A percentile compares a stretch with the other conserved stretches of the same genome.
phyloP scores from a whole-genome alignment of 2,888 invertebrate genomes.

The Meganola albula region DNA sequence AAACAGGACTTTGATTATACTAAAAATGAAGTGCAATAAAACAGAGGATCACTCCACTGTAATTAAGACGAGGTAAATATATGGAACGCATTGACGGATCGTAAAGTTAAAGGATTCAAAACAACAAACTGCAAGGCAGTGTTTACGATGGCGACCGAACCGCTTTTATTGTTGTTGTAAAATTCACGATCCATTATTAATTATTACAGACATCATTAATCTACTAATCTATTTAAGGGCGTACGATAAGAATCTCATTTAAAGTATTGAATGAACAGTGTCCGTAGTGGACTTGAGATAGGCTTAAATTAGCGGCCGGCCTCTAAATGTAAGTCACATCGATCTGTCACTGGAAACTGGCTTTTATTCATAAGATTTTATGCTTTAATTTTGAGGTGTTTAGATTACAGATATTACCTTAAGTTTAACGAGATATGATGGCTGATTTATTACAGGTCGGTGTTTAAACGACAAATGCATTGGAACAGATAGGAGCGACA shows the following conservation, averaged over 20 bases:
- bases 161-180: slow-evolving; percentile 76
- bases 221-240: slow-evolving; percentile 78
- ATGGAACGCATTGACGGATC: slow-evolving; percentile 72
- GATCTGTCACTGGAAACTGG: slow-evolving; percentile 13
- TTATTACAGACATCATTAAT: slow-evolving; percentile 78
- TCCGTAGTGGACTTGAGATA: slow-evolving; percentile 74
- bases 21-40: slow-evolving; percentile 63
- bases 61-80: slow-evolving; percentile 74
- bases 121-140: slow-evolving; percentile 70
- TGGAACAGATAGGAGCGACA: slow-evolving; percentile 77
- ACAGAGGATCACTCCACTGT: slow-evolving; percentile 57
- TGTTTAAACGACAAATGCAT: slow-evolving; percentile 79
- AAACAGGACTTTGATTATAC: slow-evolving; percentile 47
- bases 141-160: slow-evolving; percentile 68
- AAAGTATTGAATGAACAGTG: slow-evolving; percentile 78
- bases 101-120: slow-evolving; percentile 70
- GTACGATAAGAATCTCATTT: slow-evolving; percentile 78
- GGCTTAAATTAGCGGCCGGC: slow-evolving; percentile 60
- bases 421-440: slow-evolving; percentile 28
- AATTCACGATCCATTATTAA: slow-evolving; percentile 78
- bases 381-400: slow-evolving; percentile 13
- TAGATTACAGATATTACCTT: slow-evolving; percentile 28
- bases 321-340: slow-evolving; percentile 22
- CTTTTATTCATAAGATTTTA: slow-evolving; percentile 17
- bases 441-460: slow-evolving; percentile 78